These are phyloP conservation scores for Pelecanus crispus DNA, from an alignment of 2,113 vertebrate species.

Conservation along the genomic window DNA sequence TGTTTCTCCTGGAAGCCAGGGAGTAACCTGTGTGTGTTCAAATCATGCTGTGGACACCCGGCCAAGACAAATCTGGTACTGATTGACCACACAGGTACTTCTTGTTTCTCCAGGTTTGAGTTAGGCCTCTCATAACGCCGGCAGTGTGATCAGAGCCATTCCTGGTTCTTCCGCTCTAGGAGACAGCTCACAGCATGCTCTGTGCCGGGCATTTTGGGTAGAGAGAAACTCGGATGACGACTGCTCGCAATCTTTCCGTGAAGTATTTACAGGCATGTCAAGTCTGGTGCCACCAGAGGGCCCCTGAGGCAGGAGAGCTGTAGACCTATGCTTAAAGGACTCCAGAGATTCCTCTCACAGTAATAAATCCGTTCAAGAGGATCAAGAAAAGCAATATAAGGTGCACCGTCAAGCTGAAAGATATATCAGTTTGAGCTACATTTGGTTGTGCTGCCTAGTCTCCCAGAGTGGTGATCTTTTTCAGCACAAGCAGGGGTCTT, in stretches of 20 bases:
- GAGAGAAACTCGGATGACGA: fast-evolving
- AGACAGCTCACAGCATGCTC: not conserved
- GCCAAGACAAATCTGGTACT: not conserved
- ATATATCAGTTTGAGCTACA: not conserved
- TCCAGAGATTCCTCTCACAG: not conserved
- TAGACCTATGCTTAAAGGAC: fast-evolving
- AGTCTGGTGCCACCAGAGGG: not conserved
- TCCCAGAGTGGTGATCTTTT: not conserved
- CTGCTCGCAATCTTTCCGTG: fast-evolving
- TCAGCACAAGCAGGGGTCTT: not conserved
- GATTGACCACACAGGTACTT: not conserved
- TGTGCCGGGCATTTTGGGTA: not conserved
- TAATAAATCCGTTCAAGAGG: fast-evolving
- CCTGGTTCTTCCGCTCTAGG: not conserved
- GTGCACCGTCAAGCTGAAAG: not conserved
- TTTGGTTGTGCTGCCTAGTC: not conserved
- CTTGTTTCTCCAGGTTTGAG: not conserved
- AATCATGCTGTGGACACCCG: not conserved
- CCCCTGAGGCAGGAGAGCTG: not conserved
- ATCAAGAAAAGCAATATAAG: fast-evolving
- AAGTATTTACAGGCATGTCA: not conserved
- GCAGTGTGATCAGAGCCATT: not conserved
- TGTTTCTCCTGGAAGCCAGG: not conserved
- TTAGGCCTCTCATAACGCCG: not conserved
- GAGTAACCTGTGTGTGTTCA: not conserved